Evolutionary conservation across 1,140 invertebrate genomes (phyloP), one percentile per base, ranked within the genome.

Genomic region (Anoplophora glabripennis): DNA sequence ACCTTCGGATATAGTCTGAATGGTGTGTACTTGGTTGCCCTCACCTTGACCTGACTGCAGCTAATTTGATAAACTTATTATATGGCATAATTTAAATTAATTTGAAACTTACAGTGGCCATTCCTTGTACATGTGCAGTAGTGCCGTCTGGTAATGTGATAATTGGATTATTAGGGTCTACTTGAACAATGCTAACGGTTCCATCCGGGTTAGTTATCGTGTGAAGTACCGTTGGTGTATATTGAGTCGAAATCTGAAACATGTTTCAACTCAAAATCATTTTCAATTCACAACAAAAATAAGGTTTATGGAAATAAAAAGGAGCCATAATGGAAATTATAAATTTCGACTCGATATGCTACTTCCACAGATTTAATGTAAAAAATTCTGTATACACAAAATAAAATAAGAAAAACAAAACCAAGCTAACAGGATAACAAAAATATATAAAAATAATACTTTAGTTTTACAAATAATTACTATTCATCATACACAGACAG

Each of bases 171-270:
- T 88, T 93, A 37, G 94, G 92, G 82, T 98, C 94, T 53, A 98
- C 92, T 78, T 97, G 94, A 62, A 98, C 95, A 51, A 98, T 89
- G 21, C 94, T 96, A 44, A 98, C 92, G 4, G 93, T 93, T 59
- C 95, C 95, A 81, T 98, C 95, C 4, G 94, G 90, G 80, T 98
- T 98, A 63, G 92, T 94, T 73, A 96, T 96, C 3, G 93, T 95
- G 74, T 97, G 94, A 21, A 97, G 84, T 69, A 98, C 90, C n/a
- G 93, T 89, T 46, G 92, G 90, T 45, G 89, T 85, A 79, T 92
- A 93, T 77, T 91, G 88, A 9, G 86, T 80, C 65, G 84, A 83
- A 77, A 85, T 81, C 83, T 85, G 63, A 12, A 67, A 71, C 55
- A 21, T 40, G 10, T 12, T 12, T 14, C 8, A 35, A n/a, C 44